Evolutionary conservation across 2,888 invertebrate genomes (phyloP), one percentile per base, ranked within the genome.

Genomic region (Abrostola triplasia): DNA sequence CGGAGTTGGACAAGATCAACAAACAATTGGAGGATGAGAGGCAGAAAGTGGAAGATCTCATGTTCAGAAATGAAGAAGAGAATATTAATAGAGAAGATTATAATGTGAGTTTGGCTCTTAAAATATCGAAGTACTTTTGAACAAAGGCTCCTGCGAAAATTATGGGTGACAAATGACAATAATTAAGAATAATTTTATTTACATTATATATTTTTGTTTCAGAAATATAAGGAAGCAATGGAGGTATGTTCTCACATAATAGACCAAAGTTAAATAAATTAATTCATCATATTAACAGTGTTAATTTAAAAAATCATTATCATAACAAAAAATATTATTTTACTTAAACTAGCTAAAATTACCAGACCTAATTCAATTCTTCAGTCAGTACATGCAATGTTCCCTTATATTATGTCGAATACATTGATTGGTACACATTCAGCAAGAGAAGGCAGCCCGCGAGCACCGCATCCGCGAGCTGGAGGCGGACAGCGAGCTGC

Each of bases 11-110:
- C 63, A 95, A 95, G 59, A 90, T 97, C 65, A 91, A 94, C 74
- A 93, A 95, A 67, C 96, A 96, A 81, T 88, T 98, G 73, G 97
- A 97, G 63, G 97, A 98, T 79, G 98, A 98, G 83, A 95, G 95
- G 78, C 96, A 97, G 84, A 98, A 97, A 90, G 96, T 97, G 6
- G 98, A 99, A 93, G 99, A 99, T 90, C 95, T 99, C 68, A 97
- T 98, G 91, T 99, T 99, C 88, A 95, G 97, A 64, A 97, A 98
- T 73, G 99, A 99, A 92, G 99, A 99, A 88, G 98, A 98, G 79
- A 97, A 97, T 51, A 97, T 99, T 82, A 96, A 96, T 81, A 98
- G 97, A 88, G 97, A 97, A 84, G 99, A 99, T 88, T 95, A 98
- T 77, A 97, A 98, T 96, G 98, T 98, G 95, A 95, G 91, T 85